Base-by-base conservation (phyloP, 2,113 vertebrate genomes). In the Fulmarus glacialis region DNA sequence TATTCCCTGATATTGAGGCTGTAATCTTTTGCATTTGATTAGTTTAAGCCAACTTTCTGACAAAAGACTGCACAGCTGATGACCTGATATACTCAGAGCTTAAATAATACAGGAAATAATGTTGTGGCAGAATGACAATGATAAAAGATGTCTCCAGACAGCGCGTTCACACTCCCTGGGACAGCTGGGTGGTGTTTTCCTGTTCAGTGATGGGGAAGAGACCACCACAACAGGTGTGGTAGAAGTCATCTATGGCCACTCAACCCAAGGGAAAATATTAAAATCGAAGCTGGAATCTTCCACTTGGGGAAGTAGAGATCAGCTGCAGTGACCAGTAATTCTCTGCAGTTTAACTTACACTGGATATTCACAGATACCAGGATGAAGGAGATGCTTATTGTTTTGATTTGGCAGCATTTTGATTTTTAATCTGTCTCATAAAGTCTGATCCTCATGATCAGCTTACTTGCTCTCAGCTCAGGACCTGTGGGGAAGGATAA, bases 1-100 rank as follows among this genome's bases (percentile, higher is more conserved):
- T 89, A 93, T 58, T 74, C 70, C 36, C 64, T 75, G 58, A 73
- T 0, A 15, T 12, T 48, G 27, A 80, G 64, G 34, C 40, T 87
- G 56, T 67, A 92, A 89, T 93, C 64, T 85, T 97, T 91, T 89
- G 63, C 85, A 30, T 95, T 89, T 92, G 66, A 75, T 92, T 92
- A 82, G 70, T 89, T 89, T 73, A 77, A 94, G 50, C 19, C 66
- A 96, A 55, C 58, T 87, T 92, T 87, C 66, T 94, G 94, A 96
- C 70, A 96, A 91, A 96, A 2, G 30, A 58, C 81, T 26, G 6
- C 26, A 56, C 60, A 91, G 56, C 80, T 93, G 83, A 95, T 96
- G 91, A 89, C 81, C 83, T 82, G 95, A 89, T 94, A 87, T 27
- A 53, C 40, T 79, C 70, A 82, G 64, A 83, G 91, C 47, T 91